These are phyloP conservation scores for Ditylenchus dipsaci DNA, from an alignment of 1,140 invertebrate genomes.

Conservation along the genomic window DNA sequence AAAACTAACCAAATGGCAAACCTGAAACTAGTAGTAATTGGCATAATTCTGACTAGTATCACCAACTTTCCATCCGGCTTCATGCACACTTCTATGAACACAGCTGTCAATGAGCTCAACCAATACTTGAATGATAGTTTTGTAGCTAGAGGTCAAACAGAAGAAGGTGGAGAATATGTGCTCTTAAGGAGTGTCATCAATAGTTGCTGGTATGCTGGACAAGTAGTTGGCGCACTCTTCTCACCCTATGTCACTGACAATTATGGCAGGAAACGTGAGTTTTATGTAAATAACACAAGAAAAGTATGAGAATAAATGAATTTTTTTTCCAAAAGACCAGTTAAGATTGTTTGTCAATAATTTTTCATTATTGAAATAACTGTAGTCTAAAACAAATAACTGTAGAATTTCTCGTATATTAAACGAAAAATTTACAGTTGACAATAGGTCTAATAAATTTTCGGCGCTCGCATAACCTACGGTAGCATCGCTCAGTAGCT, in stretches of 20 bases:
- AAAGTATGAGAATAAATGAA: neutral
- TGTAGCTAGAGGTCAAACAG: constrained; percentile 75
- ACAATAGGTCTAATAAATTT: neutral
- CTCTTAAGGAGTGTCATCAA: constrained; percentile 62
- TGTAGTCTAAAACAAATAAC: no score
- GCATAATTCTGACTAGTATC: constrained; percentile 47
- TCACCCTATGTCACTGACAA: constrained; percentile 48
- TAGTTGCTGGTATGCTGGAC: constrained; percentile 56
- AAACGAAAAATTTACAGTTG: no score
- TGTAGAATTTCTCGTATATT: no score
- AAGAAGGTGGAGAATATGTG: constrained; percentile 65
- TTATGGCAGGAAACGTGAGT: constrained; percentile 48
- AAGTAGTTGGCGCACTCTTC: constrained; percentile 50
- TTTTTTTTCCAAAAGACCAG: neutral
- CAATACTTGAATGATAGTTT: constrained; percentile 86
- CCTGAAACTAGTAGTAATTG: constrained; percentile 41
- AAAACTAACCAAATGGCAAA: neutral
- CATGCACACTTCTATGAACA: constrained; percentile 40
- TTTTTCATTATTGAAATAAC: neutral
- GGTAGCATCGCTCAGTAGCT: no score
- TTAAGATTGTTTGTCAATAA: neutral
- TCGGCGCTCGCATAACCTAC: neutral
- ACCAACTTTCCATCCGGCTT: constrained; percentile 52
- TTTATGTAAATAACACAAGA: neutral
- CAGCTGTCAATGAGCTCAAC: constrained; percentile 83